Evolutionary conservation across 2,113 vertebrate genomes (phyloP).

Genomic region (Hassar affinis): DNA sequence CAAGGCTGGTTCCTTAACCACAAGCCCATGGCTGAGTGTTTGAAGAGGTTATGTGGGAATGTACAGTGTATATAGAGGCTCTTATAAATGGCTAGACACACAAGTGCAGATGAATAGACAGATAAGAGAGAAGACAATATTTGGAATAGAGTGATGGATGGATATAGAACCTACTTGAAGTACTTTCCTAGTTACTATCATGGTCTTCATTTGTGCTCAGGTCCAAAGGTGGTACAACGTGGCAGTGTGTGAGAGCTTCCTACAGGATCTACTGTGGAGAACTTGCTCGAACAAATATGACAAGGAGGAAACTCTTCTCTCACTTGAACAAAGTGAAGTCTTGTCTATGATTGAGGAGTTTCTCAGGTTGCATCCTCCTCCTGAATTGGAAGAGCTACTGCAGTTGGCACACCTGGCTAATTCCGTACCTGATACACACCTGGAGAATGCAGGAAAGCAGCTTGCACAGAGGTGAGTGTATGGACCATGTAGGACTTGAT

Average conservation of each 20-base stretch:
- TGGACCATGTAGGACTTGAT: not conserved
- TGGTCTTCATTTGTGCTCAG: constrained; percentile 42
- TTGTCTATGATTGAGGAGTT: constrained; percentile 53
- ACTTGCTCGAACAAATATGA: not conserved
- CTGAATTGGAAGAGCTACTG: constrained; percentile 65
- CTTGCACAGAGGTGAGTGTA: constrained; percentile 65
- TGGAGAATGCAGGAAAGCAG: constrained; percentile 57
- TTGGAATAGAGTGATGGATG: not conserved
- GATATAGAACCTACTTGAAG: not conserved
- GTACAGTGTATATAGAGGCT: not conserved
- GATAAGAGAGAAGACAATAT: not conserved
- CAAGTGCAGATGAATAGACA: not conserved
- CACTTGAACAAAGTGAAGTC: constrained; percentile 20
- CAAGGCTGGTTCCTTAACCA: too few species aligned
- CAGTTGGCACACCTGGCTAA: constrained; percentile 65
- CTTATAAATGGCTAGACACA: not conserved
- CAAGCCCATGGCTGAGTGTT: too few species aligned
- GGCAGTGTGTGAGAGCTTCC: constrained; percentile 67
- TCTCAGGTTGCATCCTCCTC: constrained; percentile 65
- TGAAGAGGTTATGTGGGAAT: not conserved
- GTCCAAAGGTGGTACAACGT: constrained; percentile 63
- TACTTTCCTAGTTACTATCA: not conserved
- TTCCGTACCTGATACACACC: constrained; percentile 54
- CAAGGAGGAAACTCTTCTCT: not conserved
- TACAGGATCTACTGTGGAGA: constrained; percentile 67